Evolutionary conservation across 2,797 vertebrate species (phyloP).

Genomic region (Synanceia verrucosa): DNA sequence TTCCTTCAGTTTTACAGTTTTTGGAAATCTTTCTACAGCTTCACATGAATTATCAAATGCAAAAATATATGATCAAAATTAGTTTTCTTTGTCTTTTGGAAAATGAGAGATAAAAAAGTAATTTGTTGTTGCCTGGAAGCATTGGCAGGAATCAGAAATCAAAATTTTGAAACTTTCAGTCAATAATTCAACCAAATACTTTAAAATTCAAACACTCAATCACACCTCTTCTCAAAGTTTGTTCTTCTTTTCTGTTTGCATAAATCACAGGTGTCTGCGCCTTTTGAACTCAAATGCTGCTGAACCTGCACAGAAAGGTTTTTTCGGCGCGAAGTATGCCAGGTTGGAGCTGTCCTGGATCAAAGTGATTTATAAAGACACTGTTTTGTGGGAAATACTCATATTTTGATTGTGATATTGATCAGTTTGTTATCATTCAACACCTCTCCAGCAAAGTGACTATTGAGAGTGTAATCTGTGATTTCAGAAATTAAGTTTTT

Average conservation of each 20-base stretch:
- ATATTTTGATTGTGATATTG: neutral
- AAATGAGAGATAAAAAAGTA: conserved; percentile 81
- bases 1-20: neutral
- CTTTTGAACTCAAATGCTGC: conserved; percentile 28
- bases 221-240: conserved; percentile 51
- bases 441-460: neutral
- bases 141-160: conserved; percentile 83
- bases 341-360: conserved; percentile 5
- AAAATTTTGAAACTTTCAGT: conserved; percentile 79
- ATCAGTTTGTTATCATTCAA: neutral
- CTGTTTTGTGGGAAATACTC: neutral
- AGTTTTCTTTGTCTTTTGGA: conserved; percentile 70
- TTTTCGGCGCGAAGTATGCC: conserved; percentile 1
- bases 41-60: conserved; percentile 81
- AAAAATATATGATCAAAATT: conserved; percentile 84
- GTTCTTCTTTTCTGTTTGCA: conserved; percentile 3
- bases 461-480: neutral
- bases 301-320: conserved; percentile 19
- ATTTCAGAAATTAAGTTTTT: neutral
- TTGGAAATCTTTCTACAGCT: conserved; percentile 1
- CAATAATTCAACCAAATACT: conserved; percentile 69
- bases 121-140: conserved; percentile 73
- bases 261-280: conserved; percentile 34
- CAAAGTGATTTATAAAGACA: conserved; percentile 13
- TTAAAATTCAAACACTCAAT: conserved; percentile 69